phyloP scores from a whole-genome alignment of 2,888 invertebrate species.

The Syrphus vitripennis region DNA sequence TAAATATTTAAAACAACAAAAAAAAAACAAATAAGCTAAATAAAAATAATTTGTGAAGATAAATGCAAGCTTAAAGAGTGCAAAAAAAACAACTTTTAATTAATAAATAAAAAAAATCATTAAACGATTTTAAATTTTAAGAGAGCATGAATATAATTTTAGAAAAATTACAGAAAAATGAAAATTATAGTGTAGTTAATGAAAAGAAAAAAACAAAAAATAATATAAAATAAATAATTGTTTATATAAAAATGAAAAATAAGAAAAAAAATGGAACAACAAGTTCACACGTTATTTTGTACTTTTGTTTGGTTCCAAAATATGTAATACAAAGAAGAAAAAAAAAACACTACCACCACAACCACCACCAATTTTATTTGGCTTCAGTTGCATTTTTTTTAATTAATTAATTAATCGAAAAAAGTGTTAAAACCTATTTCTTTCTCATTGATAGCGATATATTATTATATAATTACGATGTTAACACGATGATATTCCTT shows the following conservation, averaged over 20 bases:
- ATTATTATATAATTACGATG: constrained; percentile 42
- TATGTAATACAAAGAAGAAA: constrained; percentile 55
- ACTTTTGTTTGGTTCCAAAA: constrained; percentile 70
- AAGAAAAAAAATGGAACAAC: constrained; percentile 55
- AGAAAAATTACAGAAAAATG: constrained; percentile 69
- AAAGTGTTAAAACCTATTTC: constrained; percentile 26
- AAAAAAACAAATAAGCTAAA: constrained; percentile 65
- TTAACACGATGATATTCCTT: constrained; percentile 61
- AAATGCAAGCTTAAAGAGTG: constrained; percentile 74
- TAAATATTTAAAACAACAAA: constrained; percentile 71
- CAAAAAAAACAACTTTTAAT: constrained; percentile 71
- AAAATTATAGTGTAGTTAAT: constrained; percentile 70
- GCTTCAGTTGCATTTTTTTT: constrained; percentile 68
- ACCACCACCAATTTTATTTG: constrained; percentile 65
- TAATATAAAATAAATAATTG: constrained; percentile 74
- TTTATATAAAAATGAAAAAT: constrained; percentile 73
- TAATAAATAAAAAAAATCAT: constrained; percentile 66
- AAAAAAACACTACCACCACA: constrained; percentile 45
- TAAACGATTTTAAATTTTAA: constrained; percentile 72
- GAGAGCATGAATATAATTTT: constrained; percentile 72
- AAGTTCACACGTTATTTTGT: constrained; percentile 67
- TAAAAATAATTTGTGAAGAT: constrained; percentile 66
- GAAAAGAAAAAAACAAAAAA: constrained; percentile 45
- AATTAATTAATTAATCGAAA: constrained; percentile 33
- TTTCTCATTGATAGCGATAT: constrained; percentile 58